These are phyloP conservation scores for Sitta carolinensis DNA, from an alignment of 2,797 vertebrate genomes.

Conservation along the genomic window DNA sequence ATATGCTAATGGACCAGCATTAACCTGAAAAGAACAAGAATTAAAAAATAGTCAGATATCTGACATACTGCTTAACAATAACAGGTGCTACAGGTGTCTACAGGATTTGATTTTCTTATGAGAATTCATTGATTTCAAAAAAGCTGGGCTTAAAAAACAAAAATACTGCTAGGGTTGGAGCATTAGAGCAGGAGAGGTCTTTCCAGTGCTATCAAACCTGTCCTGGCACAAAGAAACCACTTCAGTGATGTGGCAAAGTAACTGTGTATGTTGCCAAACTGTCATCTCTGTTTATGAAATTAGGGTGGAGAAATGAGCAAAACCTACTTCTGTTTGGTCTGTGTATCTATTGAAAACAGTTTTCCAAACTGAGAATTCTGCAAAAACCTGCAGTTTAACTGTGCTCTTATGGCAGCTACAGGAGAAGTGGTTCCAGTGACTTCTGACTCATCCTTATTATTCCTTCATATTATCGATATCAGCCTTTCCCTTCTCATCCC, in stretches of 20 bases:
- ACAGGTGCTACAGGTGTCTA: not conserved
- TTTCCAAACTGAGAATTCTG: not conserved
- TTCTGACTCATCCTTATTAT: not conserved
- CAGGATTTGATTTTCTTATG: not conserved
- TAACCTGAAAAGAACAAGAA: conserved; percentile 80
- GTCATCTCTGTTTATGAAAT: not conserved
- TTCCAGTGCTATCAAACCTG: not conserved
- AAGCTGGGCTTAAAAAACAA: not conserved
- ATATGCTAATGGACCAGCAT: conserved; percentile 94
- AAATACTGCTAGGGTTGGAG: not conserved
- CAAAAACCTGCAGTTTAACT: not conserved
- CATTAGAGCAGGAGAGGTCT: not conserved
- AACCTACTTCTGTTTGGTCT: not conserved
- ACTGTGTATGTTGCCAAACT: not conserved
- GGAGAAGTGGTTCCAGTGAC: not conserved
- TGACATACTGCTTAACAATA: not conserved
- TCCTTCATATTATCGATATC: not conserved
- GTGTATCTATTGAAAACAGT: not conserved
- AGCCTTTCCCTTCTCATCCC: not conserved
- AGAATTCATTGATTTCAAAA: not conserved
- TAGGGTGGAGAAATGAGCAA: not conserved
- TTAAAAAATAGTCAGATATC: not conserved
- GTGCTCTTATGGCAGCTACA: not conserved
- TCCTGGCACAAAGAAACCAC: not conserved
- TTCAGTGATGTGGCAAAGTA: not conserved